A percentile compares a stretch with the other conserved stretches of the same genome.
Conservation (phyloP, 2,113 vertebrate genomes). For the Burhinus bistriatus region DNA sequence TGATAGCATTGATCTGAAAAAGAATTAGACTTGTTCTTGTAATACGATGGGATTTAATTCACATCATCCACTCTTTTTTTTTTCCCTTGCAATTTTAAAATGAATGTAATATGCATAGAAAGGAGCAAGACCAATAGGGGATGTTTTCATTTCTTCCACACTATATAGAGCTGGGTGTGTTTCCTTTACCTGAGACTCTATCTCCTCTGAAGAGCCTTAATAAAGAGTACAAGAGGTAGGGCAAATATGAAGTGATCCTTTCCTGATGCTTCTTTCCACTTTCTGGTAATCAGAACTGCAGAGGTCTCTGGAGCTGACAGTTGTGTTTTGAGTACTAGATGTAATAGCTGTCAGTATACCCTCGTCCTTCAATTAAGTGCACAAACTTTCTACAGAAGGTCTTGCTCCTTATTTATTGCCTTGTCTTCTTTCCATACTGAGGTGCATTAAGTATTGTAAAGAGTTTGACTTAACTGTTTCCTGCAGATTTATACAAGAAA, state of each 20-base stretch:
- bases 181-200: not conserved
- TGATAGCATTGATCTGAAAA: not conserved
- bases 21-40: not conserved
- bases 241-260: not conserved
- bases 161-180: not conserved
- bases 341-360: not conserved
- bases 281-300: not conserved
- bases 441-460: not conserved
- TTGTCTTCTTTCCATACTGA: not conserved
- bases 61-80: not conserved
- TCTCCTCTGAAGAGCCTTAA: not conserved
- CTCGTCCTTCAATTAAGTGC: not conserved
- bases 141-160: not conserved
- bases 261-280: not conserved
- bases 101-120: not conserved
- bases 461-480: not conserved
- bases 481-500: not conserved
- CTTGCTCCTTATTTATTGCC: not conserved
- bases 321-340: not conserved
- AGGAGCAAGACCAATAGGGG: not conserved
- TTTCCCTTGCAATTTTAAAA: not conserved
- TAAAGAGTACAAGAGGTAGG: not conserved
- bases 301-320: not conserved
- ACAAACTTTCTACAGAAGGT: not conserved
- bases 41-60: not conserved